phyloP scores from a whole-genome alignment of 2,888 invertebrate species.

The Galeruca laticollis region DNA sequence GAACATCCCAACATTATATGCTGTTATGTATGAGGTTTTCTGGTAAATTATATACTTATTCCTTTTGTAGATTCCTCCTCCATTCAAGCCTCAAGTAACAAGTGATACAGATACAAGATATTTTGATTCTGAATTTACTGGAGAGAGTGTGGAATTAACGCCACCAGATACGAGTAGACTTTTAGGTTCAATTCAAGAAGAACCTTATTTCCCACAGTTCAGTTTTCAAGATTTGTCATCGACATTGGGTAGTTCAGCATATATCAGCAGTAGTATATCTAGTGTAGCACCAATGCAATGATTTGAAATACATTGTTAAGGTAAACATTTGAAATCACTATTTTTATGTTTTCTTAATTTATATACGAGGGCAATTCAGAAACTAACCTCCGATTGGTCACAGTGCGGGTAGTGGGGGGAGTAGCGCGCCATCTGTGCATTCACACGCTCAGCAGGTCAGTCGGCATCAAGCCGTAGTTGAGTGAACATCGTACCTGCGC shows the following conservation, averaged over 20 bases:
- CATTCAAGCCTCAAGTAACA: conserved; percentile 92
- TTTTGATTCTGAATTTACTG: conserved; percentile 98
- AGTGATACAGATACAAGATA: conserved; percentile 97
- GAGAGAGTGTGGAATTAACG: conserved; percentile 95
- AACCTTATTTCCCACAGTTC: conserved; percentile 84
- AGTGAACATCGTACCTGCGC: too few species aligned
- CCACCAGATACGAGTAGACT: conserved; percentile 83
- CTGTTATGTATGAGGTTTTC: too few species aligned
- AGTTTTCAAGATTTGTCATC: conserved; percentile 82
- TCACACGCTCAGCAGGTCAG: too few species aligned
- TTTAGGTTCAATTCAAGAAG: conserved; percentile 77
- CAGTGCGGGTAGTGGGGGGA: too few species aligned
- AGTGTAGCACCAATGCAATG: conserved; percentile 68
- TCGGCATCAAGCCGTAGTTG: too few species aligned
- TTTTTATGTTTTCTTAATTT: not conserved
- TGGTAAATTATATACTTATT: too few species aligned
- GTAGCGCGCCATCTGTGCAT: too few species aligned
- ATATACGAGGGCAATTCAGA: too few species aligned
- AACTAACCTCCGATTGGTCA: too few species aligned
- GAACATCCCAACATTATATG: too few species aligned
- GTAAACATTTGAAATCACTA: conserved; percentile 21
- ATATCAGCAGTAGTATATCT: conserved; percentile 74
- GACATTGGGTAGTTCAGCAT: conserved; percentile 74
- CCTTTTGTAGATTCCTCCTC: conserved; percentile 82
- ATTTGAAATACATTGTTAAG: conserved; percentile 39